Base-by-base conservation (phyloP, 2,797 vertebrate species). In the Cetoscarus ocellatus region DNA sequence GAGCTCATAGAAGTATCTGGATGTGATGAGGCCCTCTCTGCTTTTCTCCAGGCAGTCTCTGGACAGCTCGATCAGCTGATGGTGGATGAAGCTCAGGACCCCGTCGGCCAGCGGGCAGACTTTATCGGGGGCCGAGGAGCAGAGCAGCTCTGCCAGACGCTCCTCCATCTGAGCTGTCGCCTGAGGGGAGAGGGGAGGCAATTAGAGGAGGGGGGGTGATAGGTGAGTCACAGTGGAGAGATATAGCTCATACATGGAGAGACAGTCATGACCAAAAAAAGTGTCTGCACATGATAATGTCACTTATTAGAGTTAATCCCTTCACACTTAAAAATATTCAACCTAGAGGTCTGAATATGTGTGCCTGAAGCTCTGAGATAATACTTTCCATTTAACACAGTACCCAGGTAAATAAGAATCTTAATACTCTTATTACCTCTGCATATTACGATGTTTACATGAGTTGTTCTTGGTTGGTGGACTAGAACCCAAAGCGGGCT, bases 81-180 rank as follows among this genome's bases (percentile, higher is more conserved):
- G 98, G 90, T 97, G 96, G 91, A 99, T 97, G 93, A 99, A 99
- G 92, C 97, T 98, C 69, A 99, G 94, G 73, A 97, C 94, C 52
- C 97, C 97, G 50, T 99, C 98, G 1, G 96, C 97, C 92, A 99
- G 92, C 44, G 96, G 97, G 90, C 96, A 92, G 56, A 96, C 96
- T 0, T 93, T 96, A 57, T 97, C 97, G 1, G 97, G 96, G 73
- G 94, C 92, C 38, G 95, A 96, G 47, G 95, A 95, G 72, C 92
- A 93, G 82, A 99, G 96, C 84, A 98, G 96, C 71, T 96, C 98
- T 0, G 96, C 92, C 86, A 98, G 94, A 35, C 96, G 95, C 81
- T 96, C 97, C 93, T 99, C 98, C 98, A 99, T 99, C 82, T 99
- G 97, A 49, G 97, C 97, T 0, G 97, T 99, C 60, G 98, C 97